phyloP scores from a whole-genome alignment of 2,888 invertebrate genomes.

The Plagodis pulveraria region DNA sequence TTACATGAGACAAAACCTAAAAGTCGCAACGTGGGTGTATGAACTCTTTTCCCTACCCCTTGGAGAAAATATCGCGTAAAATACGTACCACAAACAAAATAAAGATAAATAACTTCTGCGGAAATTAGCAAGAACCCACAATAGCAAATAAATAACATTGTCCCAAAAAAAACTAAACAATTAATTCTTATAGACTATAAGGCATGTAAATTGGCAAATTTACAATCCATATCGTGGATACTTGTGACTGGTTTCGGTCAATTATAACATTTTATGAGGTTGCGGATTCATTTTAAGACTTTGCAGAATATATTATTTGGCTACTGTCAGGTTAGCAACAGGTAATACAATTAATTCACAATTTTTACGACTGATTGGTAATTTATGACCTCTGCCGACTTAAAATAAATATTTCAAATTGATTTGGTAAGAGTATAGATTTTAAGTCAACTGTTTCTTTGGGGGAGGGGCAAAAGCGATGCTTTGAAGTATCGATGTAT shows the following conservation, averaged over 20 bases:
- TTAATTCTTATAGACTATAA: constrained; percentile 57
- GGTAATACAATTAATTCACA: constrained; percentile 36
- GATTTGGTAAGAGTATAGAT: background rate
- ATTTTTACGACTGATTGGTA: constrained; percentile 20
- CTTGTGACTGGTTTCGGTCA: constrained; percentile 52
- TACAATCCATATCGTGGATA: constrained; percentile 64
- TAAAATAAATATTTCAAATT: constrained; percentile 8
- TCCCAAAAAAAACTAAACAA: constrained; percentile 54
- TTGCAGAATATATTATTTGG: constrained; percentile 42
- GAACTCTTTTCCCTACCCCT: too few species aligned
- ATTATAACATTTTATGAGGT: constrained; percentile 67
- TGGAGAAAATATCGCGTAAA: background rate
- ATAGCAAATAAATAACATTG: constrained; percentile 17
- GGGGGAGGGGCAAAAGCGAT: too few species aligned
- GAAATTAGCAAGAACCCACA: constrained; percentile 4
- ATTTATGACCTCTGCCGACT: constrained; percentile 15
- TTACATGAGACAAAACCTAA: too few species aligned
- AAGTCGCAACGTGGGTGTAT: too few species aligned
- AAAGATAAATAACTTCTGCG: background rate
- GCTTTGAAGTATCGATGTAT: too few species aligned
- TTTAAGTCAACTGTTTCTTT: background rate
- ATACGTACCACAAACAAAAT: background rate
- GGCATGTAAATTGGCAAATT: constrained; percentile 74
- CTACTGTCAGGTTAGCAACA: constrained; percentile 55
- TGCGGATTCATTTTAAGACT: constrained; percentile 39